Conservation (phyloP, 2,888 invertebrate genomes). For the Drosophila neoperkinsi region DNA sequence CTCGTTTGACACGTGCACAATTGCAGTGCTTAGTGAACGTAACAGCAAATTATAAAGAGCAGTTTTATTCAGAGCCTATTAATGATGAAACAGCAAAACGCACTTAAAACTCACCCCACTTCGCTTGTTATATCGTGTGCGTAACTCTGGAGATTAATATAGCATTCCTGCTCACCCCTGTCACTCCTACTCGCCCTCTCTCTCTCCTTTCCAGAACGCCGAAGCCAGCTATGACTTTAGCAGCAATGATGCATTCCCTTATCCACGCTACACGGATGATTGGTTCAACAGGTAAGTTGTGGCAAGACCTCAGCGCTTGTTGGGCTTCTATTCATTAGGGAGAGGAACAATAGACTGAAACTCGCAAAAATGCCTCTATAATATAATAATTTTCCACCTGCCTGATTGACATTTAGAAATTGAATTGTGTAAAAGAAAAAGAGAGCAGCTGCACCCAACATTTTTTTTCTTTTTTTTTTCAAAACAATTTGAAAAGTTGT, state of each 20-base stretch:
- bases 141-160: constrained; percentile 2
- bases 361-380: background rate
- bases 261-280: constrained; percentile 99
- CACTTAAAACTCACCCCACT: constrained; percentile 38
- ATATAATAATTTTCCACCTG: background rate
- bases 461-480: background rate
- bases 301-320: constrained; percentile 18
- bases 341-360: background rate
- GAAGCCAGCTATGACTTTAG: constrained; percentile 99
- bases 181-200: background rate
- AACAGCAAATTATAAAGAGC: constrained; percentile 16
- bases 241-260: constrained; percentile 99
- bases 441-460: background rate
- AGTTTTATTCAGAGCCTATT: constrained; percentile 8
- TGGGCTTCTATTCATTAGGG: constrained; percentile 14
- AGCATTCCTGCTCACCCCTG: background rate
- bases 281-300: constrained; percentile 98
- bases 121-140: constrained; percentile 8
- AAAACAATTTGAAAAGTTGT: constrained; percentile 4
- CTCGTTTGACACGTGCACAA: constrained; percentile 3
- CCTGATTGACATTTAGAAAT: constrained; percentile 1
- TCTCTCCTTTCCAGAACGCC: constrained; percentile 90
- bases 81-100: constrained; percentile 36
- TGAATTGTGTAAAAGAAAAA: constrained; percentile 5
- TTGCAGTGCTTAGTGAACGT: constrained; percentile 9